Evolutionary conservation across 2,888 invertebrate species (phyloP).

Genomic region (Tanytarsus gracilentus): DNA sequence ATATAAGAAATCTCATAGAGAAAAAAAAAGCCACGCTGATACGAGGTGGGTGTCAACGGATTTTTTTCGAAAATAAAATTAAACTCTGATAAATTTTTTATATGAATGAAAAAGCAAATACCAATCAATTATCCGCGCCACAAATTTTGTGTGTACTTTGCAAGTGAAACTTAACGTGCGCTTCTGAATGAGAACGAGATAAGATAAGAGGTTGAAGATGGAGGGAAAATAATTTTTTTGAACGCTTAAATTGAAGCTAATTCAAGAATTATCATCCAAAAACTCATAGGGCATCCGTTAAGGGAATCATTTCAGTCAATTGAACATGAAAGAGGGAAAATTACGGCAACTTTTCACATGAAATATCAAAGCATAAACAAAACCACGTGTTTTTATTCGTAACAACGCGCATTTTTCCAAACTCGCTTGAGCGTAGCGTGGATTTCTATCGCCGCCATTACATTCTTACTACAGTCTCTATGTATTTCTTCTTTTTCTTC

Average conservation of each 20-base stretch:
- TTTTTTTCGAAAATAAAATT: slow-evolving; percentile 3
- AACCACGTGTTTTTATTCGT: slow-evolving; percentile 28
- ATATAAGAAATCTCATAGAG: too few relatives aligned
- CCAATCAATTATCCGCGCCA: slow-evolving; percentile 11
- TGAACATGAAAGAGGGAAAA: slow-evolving; percentile 3
- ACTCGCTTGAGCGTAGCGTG: slow-evolving; percentile 13
- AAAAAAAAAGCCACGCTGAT: not conserved
- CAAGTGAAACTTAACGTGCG: too few relatives aligned
- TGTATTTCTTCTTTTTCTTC: not conserved
- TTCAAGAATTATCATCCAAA: not conserved
- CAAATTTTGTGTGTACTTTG: too few relatives aligned
- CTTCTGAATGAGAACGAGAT: too few relatives aligned
- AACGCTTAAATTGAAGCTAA: not conserved
- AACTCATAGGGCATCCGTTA: not conserved
- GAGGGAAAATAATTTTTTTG: not conserved
- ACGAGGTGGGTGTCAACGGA: slow-evolving; percentile 24
- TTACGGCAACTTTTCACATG: slow-evolving; percentile 7
- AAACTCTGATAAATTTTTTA: not conserved
- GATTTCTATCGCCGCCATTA: slow-evolving; percentile 27
- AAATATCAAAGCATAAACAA: slow-evolving; percentile 26
- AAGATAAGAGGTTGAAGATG: too few relatives aligned
- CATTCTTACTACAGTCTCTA: not conserved
- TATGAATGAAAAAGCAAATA: not conserved
- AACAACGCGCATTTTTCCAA: slow-evolving; percentile 16
- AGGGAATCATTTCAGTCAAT: not conserved